These are phyloP conservation scores for Agrypnia vestita DNA, from an alignment of 1,140 invertebrate genomes.

Conservation along the genomic window DNA sequence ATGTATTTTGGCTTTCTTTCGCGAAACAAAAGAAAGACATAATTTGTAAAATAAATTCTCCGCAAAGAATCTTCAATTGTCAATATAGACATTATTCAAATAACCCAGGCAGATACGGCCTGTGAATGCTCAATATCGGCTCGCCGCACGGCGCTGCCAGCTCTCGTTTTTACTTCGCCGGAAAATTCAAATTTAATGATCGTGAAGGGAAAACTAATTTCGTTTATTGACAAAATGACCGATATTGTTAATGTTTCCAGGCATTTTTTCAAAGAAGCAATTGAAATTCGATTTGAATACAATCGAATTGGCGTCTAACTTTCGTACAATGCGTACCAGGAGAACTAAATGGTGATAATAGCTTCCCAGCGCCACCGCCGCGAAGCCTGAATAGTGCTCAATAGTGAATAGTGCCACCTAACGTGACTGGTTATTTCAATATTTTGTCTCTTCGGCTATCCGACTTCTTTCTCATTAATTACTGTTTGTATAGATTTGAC, in stretches of 20 bases:
- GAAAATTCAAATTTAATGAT: neutral
- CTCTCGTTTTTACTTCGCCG: neutral
- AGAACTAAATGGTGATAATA: neutral
- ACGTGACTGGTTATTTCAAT: neutral
- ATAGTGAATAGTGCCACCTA: constrained; percentile 16
- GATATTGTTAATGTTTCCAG: constrained; percentile 9
- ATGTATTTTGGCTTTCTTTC: too few relatives aligned
- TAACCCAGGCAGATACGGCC: neutral
- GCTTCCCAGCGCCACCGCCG: neutral
- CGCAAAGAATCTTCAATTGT: too few relatives aligned
- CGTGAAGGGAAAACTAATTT: neutral
- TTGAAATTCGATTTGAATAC: constrained; percentile 33
- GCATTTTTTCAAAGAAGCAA: constrained; percentile 31
- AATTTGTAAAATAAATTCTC: too few relatives aligned
- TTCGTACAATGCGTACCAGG: constrained; percentile 29
- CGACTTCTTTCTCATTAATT: neutral
- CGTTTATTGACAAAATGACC: neutral
- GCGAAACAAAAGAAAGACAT: too few relatives aligned
- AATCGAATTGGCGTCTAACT: neutral
- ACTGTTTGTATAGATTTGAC: constrained; percentile 4
- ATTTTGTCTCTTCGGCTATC: constrained; percentile 5
- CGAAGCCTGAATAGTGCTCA: neutral
- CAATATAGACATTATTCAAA: too few relatives aligned
- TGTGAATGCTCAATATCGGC: neutral
- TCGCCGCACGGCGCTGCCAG: neutral